Base-by-base conservation (phyloP, 2,113 vertebrate species). In the Psettodes erumei region DNA sequence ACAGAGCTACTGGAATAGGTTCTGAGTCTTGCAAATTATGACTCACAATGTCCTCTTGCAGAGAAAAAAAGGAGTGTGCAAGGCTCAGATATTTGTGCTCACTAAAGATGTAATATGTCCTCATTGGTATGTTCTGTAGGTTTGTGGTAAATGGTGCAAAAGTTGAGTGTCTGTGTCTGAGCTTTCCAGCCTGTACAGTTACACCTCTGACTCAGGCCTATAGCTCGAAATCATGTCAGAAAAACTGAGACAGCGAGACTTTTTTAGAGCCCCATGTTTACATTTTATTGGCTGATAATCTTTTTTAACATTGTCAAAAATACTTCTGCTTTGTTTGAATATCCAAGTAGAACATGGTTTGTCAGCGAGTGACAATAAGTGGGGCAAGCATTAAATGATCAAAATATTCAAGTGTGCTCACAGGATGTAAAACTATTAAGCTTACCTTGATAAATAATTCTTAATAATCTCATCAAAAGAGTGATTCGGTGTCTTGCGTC, bases 181-280 rank as follows among this genome's bases (percentile, higher is more conserved):
- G 27, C n/a, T 51, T 48, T 48, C 32, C 8, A 56, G 37, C n/a
- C 45, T 70, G 47, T 30, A 54, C 54, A n/a, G 23, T 59, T 27
- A 23, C 11, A 56, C 37, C 45, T n/a, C 53, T 16, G 37, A 64
- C 27, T 43, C 19, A 2, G 51, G 56, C 56, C 61, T 54, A 25
- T n/a, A 40, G 56, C 27, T 64, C 18, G 1, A 64, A 79, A 1
- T 51, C 71, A 65, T 48, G 30, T 56, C n/a, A 53, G 53, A 27
- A 63, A 54, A 63, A 51, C 8, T 42, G 18, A 42, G 66, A 68
- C 73, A 75, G 62, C 53, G 72, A 70, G 61, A 71, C n/a, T 28
- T 64, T 77, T n/a, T 55, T 50, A 35, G 54, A 80, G 62, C n/a
- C 23, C n/a, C 56, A 65, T 62, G 69, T 64, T 59, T 43, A 9